A percentile compares a stretch with the other conserved stretches of the same genome.
These are phyloP conservation scores for Gnatocerus cornutus DNA, from an alignment of 2,888 invertebrate species.

Conservation along the genomic window DNA sequence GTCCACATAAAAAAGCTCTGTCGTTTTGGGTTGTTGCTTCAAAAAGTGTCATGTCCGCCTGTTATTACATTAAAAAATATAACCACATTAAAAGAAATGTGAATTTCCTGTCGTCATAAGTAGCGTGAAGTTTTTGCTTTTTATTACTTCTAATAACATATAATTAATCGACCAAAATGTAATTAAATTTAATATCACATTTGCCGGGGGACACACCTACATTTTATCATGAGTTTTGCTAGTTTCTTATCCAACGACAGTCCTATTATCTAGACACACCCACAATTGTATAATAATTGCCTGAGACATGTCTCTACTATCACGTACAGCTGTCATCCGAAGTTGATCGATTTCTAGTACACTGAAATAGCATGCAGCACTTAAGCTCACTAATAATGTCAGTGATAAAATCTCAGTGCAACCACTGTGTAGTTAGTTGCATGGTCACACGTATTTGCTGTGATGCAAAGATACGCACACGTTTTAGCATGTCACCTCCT, in stretches of 20 bases:
- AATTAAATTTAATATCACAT: slow-evolving; percentile 43
- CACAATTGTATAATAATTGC: slow-evolving; percentile 48
- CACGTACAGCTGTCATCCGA: slow-evolving; percentile 51
- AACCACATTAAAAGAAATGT: slow-evolving; percentile 37
- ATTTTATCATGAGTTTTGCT: slow-evolving; percentile 19
- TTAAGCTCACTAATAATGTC: slow-evolving; percentile 46
- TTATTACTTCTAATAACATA: slow-evolving; percentile 46
- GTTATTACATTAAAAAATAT: slow-evolving; percentile 41
- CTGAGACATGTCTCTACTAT: slow-evolving; percentile 50
- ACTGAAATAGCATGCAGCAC: slow-evolving; percentile 43
- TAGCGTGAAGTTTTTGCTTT: slow-evolving; percentile 39
- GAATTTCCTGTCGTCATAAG: slow-evolving; percentile 38
- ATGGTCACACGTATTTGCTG: slow-evolving; percentile 56
- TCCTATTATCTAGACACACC: slow-evolving; percentile 41
- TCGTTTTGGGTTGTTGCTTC: slow-evolving; percentile 37
- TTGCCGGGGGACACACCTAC: slow-evolving; percentile 7
- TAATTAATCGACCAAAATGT: slow-evolving; percentile 46
- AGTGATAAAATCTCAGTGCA: slow-evolving; percentile 57
- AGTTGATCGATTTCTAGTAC: slow-evolving; percentile 52
- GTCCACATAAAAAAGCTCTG: slow-evolving; percentile 35
- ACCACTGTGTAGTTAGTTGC: slow-evolving; percentile 55
- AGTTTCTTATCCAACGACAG: slow-evolving; percentile 17
- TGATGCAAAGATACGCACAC: slow-evolving; percentile 53
- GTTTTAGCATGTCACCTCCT: slow-evolving; percentile 54
- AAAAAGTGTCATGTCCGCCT: slow-evolving; percentile 45